Base-by-base conservation (phyloP, 2,888 invertebrate species). In the Chymomyza amoena region DNA sequence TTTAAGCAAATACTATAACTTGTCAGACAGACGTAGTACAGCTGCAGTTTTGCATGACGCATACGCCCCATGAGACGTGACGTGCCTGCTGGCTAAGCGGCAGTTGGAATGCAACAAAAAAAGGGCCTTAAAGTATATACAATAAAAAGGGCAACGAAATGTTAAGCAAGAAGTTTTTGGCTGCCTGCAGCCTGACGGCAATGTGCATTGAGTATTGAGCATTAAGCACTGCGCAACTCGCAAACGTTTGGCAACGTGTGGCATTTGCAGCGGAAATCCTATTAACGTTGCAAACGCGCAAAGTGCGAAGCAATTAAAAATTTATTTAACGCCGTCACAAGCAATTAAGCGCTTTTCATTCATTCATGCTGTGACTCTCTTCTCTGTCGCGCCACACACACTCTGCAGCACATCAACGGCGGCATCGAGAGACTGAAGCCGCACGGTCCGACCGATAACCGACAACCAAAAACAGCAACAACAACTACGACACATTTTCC, bases 271-370 rank as follows among this genome's bases (percentile, higher is more conserved):
- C 76, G 81, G 78, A 90, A 90, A 90, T 90, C 88, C 90, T 90
- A 90, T 90, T 90, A 90, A 85, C 82, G 82, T 80, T 87, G 90
- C 87, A 89, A 89, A 86, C 89, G 89, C 89, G 90, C 88, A 90
- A 90, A 91, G 90, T 90, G 90, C 90, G 88, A 91, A 90, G 88
- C 90, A 90, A 90, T 91, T 91, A 91, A 91, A 90, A 91, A 91
- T 91, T 90, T 90, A 91, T 91, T 91, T 90, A 90, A 91, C 90
- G 89, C 90, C 89, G 89, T 90, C 90, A 90, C 91, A 90, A 90
- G 91, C 90, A 91, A 91, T 91, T 91, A 90, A 90, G 89, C 90
- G 86, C 88, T 89, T 88, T 90, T 90, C 85, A 87, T 84, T 84
- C 86, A 85, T 85, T 85, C 89, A 88, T 80, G 79, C 73, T 78